Percentiles rank a stretch among this genome's conserved stretches.
These are phyloP conservation scores for Leptinotarsa haldemani DNA, from an alignment of 2,888 invertebrate genomes.

Conservation along the genomic window DNA sequence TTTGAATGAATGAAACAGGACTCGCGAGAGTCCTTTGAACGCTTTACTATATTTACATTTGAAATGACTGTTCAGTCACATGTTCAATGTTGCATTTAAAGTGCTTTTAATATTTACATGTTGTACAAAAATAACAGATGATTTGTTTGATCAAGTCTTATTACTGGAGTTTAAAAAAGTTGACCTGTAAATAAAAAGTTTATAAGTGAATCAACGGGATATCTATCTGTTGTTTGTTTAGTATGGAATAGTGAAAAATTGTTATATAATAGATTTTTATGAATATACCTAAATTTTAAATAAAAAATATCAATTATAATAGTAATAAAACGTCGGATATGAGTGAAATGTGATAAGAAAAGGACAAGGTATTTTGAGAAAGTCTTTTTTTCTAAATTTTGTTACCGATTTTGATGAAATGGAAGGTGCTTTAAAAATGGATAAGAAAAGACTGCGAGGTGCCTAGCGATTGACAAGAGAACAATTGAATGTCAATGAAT, in stretches of 20 bases:
- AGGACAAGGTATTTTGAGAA: slow-evolving; percentile 60
- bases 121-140: slow-evolving; percentile 38
- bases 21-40: neutral
- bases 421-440: slow-evolving; percentile 55
- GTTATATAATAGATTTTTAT: slow-evolving; percentile 52
- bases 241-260: slow-evolving; percentile 55
- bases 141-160: slow-evolving; percentile 30
- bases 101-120: slow-evolving; percentile 41
- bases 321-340: slow-evolving; percentile 44
- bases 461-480: slow-evolving; percentile 60
- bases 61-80: slow-evolving; percentile 25
- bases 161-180: slow-evolving; percentile 35
- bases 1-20: slow-evolving; percentile 1
- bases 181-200: slow-evolving; percentile 35
- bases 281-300: slow-evolving; percentile 46
- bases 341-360: slow-evolving; percentile 54
- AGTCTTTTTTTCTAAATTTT: slow-evolving; percentile 44
- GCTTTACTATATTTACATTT: neutral
- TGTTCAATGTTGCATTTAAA: slow-evolving; percentile 42
- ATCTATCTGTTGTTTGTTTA: slow-evolving; percentile 44
- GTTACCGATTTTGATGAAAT: slow-evolving; percentile 48
- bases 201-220: slow-evolving; percentile 39
- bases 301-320: slow-evolving; percentile 45
- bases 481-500: slow-evolving; percentile 52
- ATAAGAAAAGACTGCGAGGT: slow-evolving; percentile 64